Evolutionary conservation across 2,888 invertebrate genomes (phyloP).

Genomic region (Lasioglossum marginatum): DNA sequence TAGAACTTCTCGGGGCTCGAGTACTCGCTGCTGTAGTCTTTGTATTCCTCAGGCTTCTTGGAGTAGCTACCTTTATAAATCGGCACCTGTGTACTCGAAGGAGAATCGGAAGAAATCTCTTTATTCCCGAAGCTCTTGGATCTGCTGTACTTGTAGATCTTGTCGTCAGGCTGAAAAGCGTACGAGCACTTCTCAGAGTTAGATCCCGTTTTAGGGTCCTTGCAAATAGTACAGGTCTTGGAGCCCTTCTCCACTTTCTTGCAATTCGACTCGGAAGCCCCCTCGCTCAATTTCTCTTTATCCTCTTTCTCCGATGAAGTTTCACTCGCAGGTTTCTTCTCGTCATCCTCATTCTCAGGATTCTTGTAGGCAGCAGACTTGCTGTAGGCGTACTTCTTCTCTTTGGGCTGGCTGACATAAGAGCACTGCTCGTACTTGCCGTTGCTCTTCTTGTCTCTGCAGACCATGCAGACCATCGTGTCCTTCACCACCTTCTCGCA

Average conservation of each 20-base stretch:
- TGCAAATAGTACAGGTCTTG: conserved; percentile 86
- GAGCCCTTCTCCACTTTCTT: conserved; percentile 79
- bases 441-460: conserved; percentile 90
- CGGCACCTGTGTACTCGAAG: background rate
- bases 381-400: conserved; percentile 85
- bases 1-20: conserved; percentile 39
- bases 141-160: conserved; percentile 78
- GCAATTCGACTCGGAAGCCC: conserved; percentile 59
- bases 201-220: conserved; percentile 85
- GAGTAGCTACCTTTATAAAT: background rate
- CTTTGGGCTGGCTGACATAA: conserved; percentile 90
- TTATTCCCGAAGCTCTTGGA: conserved; percentile 76
- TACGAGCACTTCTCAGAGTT: conserved; percentile 87
- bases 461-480: conserved; percentile 90
- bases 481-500: conserved; percentile 89
- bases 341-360: conserved; percentile 77
- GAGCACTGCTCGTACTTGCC: conserved; percentile 94
- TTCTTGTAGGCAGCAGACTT: conserved; percentile 81
- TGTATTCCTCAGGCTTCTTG: background rate
- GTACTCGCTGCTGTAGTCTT: conserved; percentile 54
- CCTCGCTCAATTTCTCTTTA: background rate
- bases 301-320: conserved; percentile 4
- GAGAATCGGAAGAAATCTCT: conserved; percentile 32
- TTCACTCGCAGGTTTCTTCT: conserved; percentile 11
- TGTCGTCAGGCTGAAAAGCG: conserved; percentile 84